Percentiles rank a stretch among this genome's conserved stretches.
Conservation (phyloP, 2,113 vertebrate species). For the Oenanthe oenanthe region DNA sequence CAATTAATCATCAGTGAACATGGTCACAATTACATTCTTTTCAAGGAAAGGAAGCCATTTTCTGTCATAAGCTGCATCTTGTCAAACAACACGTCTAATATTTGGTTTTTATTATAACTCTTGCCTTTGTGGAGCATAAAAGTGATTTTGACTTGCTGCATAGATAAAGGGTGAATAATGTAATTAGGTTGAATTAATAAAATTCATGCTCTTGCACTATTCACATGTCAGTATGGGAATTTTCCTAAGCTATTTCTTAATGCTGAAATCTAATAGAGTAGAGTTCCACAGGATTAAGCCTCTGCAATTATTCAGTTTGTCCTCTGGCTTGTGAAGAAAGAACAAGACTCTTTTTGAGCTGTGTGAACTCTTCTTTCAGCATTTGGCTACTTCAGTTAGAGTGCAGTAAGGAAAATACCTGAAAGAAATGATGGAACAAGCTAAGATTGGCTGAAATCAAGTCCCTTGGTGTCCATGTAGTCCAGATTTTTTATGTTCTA, state of each 20-base stretch:
- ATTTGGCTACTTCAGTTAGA: background rate
- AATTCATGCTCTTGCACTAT: background rate
- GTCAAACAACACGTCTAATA: slow-evolving; percentile 48
- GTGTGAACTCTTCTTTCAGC: background rate
- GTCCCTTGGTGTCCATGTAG: background rate
- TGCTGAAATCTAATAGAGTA: background rate
- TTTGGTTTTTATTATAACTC: background rate
- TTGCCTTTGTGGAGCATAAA: background rate
- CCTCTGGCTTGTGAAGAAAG: background rate
- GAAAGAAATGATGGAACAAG: background rate
- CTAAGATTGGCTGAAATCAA: background rate
- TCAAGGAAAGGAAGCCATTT: slow-evolving; percentile 8
- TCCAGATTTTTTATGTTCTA: background rate
- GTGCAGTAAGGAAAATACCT: background rate
- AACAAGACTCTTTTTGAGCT: slow-evolving; percentile 2
- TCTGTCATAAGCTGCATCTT: slow-evolving; percentile 34
- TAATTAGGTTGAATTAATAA: slow-evolving; percentile 50
- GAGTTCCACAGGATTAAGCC: background rate
- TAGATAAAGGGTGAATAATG: slow-evolving; percentile 31
- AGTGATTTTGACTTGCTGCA: slow-evolving; percentile 7
- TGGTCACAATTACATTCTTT: background rate
- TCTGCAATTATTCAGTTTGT: background rate
- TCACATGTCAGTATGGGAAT: background rate
- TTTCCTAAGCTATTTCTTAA: slow-evolving; percentile 36
- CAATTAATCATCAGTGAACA: slow-evolving; percentile 32